A percentile compares a stretch with the other conserved stretches of the same genome.
phyloP scores from a whole-genome alignment of 2,888 invertebrate genomes.

The Melanargia galathea region DNA sequence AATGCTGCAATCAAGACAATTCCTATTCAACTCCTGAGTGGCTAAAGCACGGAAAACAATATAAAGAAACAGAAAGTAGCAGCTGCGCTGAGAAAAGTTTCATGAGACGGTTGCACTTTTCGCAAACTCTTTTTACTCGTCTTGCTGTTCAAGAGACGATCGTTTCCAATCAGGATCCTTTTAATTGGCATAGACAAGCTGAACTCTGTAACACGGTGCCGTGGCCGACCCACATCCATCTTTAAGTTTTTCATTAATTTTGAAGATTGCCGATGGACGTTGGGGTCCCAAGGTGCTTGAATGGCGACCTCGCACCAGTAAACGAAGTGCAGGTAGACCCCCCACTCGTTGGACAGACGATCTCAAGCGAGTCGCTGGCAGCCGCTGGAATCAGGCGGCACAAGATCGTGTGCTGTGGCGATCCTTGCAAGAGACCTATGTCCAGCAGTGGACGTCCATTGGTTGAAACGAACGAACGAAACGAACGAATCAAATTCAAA shows the following conservation, averaged over 20 bases:
- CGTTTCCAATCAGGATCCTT: conserved; percentile 54
- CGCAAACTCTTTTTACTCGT: conserved; percentile 53
- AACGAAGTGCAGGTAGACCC: too few species aligned
- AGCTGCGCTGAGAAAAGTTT: conserved; percentile 50
- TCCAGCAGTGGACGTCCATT: too few species aligned
- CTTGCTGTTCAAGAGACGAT: conserved; percentile 50
- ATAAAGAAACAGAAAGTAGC: conserved; percentile 42
- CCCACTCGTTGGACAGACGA: too few species aligned
- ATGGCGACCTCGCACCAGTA: too few species aligned
- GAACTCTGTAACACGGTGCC: conserved; percentile 50
- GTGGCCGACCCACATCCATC: conserved; percentile 35
- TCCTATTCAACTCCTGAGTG: conserved; percentile 6
- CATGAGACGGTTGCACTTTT: conserved; percentile 51
- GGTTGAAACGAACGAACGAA: too few species aligned
- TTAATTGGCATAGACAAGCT: conserved; percentile 56
- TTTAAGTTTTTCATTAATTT: conserved; percentile 24
- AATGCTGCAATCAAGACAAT: conserved; percentile 6
- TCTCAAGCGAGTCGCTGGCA: too few species aligned
- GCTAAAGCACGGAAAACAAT: conserved; percentile 11
- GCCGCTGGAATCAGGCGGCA: too few species aligned
- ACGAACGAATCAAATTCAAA: too few species aligned
- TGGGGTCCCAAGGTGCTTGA: too few species aligned
- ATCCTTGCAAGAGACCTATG: too few species aligned
- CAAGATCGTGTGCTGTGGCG: too few species aligned
- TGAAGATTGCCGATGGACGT: neutral